Conservation (phyloP, 2,888 invertebrate species). For the Glaucopsyche alexis region DNA sequence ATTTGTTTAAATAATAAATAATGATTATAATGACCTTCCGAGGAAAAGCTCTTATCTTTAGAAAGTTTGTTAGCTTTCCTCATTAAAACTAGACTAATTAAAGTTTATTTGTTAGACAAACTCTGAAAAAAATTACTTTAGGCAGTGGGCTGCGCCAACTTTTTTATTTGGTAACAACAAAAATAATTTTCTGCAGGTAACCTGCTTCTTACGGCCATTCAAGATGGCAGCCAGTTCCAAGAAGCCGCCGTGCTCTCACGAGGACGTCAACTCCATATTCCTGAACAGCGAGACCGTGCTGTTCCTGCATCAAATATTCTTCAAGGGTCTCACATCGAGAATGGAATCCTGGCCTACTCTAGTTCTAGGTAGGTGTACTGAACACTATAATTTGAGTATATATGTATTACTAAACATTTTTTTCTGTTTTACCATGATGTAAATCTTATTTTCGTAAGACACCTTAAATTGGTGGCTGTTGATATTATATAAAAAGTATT, state of each 20-base stretch:
- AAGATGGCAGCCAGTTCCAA: conserved; percentile 97
- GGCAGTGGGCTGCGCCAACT: too few species aligned
- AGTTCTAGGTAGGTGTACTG: conserved; percentile 85
- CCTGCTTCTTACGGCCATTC: conserved; percentile 93
- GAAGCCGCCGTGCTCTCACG: conserved; percentile 94
- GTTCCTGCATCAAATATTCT: conserved; percentile 95
- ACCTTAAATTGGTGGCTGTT: too few species aligned
- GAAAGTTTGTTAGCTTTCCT: too few species aligned
- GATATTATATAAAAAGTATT: too few species aligned
- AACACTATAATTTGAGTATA: neutral
- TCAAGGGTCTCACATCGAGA: conserved; percentile 93
- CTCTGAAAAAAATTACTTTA: too few species aligned
- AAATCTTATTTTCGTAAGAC: too few species aligned
- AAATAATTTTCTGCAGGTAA: conserved; percentile 68
- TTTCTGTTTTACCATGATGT: too few species aligned
- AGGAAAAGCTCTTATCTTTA: too few species aligned
- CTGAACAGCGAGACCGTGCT: conserved; percentile 95
- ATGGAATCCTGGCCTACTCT: conserved; percentile 97
- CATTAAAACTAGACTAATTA: too few species aligned
- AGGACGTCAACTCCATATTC: conserved; percentile 96
- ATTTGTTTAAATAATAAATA: neutral
- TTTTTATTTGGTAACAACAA: too few species aligned
- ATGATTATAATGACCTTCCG: neutral
- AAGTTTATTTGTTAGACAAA: too few species aligned
- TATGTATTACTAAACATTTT: too few species aligned